Evolutionary conservation across 2,888 invertebrate species (phyloP).

Genomic region (Tiliacea aurago): DNA sequence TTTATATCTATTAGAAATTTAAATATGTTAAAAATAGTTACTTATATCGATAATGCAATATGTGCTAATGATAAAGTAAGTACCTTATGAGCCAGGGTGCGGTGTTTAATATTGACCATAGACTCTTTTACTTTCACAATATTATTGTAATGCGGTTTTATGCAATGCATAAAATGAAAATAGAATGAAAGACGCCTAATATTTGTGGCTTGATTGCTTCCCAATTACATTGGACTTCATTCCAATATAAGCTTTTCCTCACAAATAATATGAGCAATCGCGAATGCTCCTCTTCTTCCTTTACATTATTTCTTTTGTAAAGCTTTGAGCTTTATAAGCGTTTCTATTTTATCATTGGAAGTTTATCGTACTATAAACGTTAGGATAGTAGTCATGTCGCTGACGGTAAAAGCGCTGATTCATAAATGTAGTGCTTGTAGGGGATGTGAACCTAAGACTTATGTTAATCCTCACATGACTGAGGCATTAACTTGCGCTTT

Average conservation of each 20-base stretch:
- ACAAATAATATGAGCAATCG: no score
- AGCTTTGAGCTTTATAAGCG: neutral
- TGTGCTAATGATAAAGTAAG: neutral
- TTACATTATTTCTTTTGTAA: neutral
- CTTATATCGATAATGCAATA: neutral
- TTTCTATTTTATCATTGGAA: constrained; percentile 1
- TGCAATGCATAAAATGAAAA: neutral
- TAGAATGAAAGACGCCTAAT: neutral
- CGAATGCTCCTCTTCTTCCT: neutral
- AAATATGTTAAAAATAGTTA: neutral
- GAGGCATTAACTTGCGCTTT: neutral
- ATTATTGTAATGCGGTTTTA: neutral
- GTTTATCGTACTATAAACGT: neutral
- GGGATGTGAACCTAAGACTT: neutral
- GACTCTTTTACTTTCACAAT: neutral
- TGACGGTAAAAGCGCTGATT: neutral
- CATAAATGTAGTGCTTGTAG: neutral
- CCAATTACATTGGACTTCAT: neutral
- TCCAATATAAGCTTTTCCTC: no score
- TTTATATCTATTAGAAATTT: no score
- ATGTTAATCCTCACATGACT: constrained; percentile 2
- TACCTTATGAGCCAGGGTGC: neutral
- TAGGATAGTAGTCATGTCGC: neutral
- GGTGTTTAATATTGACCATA: neutral
- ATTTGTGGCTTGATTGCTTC: neutral